Evolutionary conservation across 2,113 vertebrate species (phyloP).

Genomic region (Calidris pugnax): DNA sequence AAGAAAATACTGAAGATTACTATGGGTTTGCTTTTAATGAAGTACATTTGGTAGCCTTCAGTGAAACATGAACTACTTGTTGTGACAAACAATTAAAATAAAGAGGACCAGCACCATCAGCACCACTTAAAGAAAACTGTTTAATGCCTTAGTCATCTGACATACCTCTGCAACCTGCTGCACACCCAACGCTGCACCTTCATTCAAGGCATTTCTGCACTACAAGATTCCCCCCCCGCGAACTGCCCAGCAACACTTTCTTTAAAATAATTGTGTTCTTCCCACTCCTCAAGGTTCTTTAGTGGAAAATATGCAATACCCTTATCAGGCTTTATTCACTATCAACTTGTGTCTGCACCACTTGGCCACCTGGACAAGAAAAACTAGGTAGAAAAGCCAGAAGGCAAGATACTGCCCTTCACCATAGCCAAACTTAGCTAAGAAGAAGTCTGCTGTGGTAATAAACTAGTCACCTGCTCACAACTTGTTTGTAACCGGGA

Average conservation of each 20-base stretch:
- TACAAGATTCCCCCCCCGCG: conserved; percentile 2
- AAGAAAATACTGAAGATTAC: neutral
- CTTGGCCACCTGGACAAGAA: neutral
- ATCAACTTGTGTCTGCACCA: conserved; percentile 44
- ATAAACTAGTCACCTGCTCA: neutral
- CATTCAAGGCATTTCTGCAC: conserved; percentile 51
- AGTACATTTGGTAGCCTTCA: neutral
- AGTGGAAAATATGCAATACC: conserved; percentile 50
- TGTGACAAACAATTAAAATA: neutral
- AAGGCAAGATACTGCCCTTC: neutral
- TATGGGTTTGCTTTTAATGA: neutral
- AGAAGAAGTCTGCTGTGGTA: neutral
- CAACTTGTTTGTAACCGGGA: neutral
- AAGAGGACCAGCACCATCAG: neutral
- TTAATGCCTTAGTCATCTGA: conserved; percentile 28
- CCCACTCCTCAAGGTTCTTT: conserved; percentile 32
- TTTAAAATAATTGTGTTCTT: conserved; percentile 43
- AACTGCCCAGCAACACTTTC: conserved; percentile 44
- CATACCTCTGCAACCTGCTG: conserved; percentile 11
- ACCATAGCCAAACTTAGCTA: neutral
- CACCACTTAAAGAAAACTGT: conserved; percentile 23
- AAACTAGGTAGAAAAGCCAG: conserved; percentile 29
- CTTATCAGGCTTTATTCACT: neutral
- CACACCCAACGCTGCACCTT: conserved; percentile 49
- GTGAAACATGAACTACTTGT: neutral